A percentile compares a stretch with the other conserved stretches of the same genome.
phyloP scores from a whole-genome alignment of 2,888 invertebrate genomes.

The Torymus texanus region DNA sequence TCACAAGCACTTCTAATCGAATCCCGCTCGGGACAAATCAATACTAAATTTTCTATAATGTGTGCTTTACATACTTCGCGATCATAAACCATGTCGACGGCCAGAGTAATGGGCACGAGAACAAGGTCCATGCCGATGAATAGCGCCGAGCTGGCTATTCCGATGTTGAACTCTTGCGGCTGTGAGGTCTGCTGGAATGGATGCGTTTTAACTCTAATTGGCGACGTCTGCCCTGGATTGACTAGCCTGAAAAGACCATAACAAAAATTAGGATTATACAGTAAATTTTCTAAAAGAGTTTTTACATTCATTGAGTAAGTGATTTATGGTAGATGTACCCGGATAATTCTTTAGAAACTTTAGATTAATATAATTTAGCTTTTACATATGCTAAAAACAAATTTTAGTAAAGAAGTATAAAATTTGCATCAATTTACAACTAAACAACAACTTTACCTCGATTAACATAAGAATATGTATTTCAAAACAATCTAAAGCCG shows the following conservation, averaged over 20 bases:
- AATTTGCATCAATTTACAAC: too few species aligned
- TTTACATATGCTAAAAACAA: too few species aligned
- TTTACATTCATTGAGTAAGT: not conserved
- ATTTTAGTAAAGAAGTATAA: too few species aligned
- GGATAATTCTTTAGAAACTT: too few species aligned
- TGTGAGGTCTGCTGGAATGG: constrained; percentile 86
- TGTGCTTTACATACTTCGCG: constrained; percentile 80
- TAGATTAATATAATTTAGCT: too few species aligned
- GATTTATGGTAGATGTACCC: not conserved
- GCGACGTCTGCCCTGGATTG: constrained; percentile 60
- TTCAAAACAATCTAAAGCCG: too few species aligned
- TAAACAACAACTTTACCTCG: too few species aligned
- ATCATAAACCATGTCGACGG: constrained; percentile 88
- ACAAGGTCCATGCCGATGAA: constrained; percentile 90
- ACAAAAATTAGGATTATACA: not conserved
- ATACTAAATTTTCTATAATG: not conserved
- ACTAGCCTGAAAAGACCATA: constrained; percentile 22
- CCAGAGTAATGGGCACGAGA: constrained; percentile 85
- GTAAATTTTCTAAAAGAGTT: not conserved
- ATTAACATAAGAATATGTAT: too few species aligned
- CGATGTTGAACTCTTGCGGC: constrained; percentile 83
- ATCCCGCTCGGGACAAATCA: not conserved
- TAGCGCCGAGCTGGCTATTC: constrained; percentile 84
- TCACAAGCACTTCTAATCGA: too few species aligned
- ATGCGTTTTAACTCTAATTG: constrained; percentile 81